These are phyloP conservation scores for Archivesica marissinica DNA, from an alignment of 1,140 invertebrate genomes.

Conservation along the genomic window DNA sequence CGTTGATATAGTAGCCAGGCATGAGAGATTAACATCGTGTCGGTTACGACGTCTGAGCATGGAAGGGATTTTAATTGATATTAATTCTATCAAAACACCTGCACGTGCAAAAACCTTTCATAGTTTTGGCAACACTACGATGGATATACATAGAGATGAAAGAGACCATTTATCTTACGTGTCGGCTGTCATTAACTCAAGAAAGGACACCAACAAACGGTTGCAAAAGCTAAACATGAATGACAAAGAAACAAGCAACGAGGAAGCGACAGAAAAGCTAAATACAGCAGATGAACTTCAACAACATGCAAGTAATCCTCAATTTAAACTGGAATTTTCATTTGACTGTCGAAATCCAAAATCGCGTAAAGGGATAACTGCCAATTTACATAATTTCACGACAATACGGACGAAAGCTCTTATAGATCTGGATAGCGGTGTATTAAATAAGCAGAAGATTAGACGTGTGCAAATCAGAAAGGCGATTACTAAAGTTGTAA, in stretches of 20 bases:
- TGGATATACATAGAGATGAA: background rate
- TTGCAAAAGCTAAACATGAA: background rate
- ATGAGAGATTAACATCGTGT: background rate
- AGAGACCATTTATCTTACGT: background rate
- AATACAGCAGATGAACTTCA: background rate
- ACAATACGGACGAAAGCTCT: background rate
- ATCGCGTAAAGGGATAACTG: background rate
- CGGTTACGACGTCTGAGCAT: background rate
- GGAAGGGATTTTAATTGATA: conserved; percentile 11
- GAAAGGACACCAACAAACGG: background rate
- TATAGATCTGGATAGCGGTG: background rate
- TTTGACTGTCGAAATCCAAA: conserved; percentile 17
- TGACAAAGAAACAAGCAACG: background rate
- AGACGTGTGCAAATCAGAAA: background rate
- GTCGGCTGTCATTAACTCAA: background rate
- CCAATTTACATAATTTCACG: background rate
- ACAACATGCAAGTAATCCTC: background rate
- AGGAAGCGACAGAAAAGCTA: background rate
- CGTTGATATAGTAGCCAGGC: background rate
- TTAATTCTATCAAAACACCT: background rate
- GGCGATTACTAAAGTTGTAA: background rate
- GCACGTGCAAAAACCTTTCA: background rate
- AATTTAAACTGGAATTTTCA: background rate
- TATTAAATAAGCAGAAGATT: background rate
- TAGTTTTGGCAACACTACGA: background rate